Percentiles rank a stretch among this genome's conserved stretches.
These are phyloP conservation scores for Azemiops feae DNA, from an alignment of 2,113 vertebrate genomes.

Conservation along the genomic window DNA sequence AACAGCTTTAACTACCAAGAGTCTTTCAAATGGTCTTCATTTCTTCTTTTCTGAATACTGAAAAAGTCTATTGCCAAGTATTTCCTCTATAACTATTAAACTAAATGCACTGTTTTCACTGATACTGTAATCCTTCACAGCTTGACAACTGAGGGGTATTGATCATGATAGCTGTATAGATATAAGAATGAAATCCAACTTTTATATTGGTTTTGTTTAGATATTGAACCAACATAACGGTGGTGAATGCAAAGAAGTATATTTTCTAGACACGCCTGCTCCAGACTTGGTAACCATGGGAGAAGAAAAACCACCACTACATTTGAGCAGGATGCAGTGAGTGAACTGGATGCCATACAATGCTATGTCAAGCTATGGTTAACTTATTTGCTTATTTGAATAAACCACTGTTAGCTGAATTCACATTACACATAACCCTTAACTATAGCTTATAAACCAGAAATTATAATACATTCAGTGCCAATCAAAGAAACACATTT, in stretches of 20 bases:
- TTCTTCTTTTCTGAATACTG: conserved; percentile 17
- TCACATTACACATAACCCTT: not conserved
- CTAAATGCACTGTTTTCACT: not conserved
- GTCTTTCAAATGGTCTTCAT: conserved; percentile 22
- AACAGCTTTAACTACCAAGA: conserved; percentile 11
- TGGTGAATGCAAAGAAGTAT: not conserved
- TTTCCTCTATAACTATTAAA: conserved; percentile 9
- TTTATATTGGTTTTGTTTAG: not conserved
- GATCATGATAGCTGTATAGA: not conserved
- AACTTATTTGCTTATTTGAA: not conserved
- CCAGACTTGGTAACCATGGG: not conserved
- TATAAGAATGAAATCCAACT: not conserved
- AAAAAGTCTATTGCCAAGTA: not conserved
- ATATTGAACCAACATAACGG: not conserved
- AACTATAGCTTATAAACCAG: not conserved
- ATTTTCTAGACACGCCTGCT: not conserved
- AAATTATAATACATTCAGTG: not conserved
- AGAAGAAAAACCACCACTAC: not conserved
- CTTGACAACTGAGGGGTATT: not conserved
- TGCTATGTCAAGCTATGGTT: not conserved
- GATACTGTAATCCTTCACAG: not conserved
- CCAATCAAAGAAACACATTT: not conserved
- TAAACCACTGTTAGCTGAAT: not conserved
- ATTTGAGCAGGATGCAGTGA: not conserved
- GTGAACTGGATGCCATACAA: not conserved